phyloP scores from a whole-genome alignment of 2,113 vertebrate genomes.

The Choloepus hoffmanni region DNA sequence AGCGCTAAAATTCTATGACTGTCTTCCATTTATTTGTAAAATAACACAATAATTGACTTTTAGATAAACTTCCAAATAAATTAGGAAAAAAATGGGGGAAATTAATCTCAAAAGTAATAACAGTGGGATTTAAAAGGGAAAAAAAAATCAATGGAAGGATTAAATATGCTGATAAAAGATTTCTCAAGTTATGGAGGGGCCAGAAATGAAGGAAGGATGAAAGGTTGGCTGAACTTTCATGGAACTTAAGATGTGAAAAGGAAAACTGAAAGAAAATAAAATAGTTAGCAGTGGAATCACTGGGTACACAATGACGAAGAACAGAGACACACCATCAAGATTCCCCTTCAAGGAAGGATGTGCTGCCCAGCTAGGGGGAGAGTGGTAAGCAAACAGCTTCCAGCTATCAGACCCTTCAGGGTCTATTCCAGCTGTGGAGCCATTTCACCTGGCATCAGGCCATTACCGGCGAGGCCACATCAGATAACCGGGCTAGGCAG shows the following conservation, averaged over 20 bases:
- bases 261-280: not conserved
- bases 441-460: not conserved
- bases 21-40: slow-evolving; percentile 11
- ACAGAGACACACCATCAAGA: not conserved
- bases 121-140: not conserved
- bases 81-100: not conserved
- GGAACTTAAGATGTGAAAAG: not conserved
- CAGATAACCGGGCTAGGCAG: not conserved
- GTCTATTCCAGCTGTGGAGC: not conserved
- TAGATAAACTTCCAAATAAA: slow-evolving; percentile 17
- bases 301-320: not conserved
- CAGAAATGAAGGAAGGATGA: not conserved
- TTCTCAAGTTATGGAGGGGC: not conserved
- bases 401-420: not conserved
- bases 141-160: not conserved
- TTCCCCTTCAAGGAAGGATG: not conserved
- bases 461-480: not conserved
- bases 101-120: slow-evolving; percentile 3
- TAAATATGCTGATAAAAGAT: not conserved
- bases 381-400: not conserved
- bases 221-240: not conserved
- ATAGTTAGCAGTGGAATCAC: not conserved
- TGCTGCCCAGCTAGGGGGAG: not conserved
- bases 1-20: not conserved
- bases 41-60: not conserved